These are phyloP conservation scores for Vannuccia rotundouncinata DNA, from an alignment of 2,888 invertebrate genomes.

Conservation along the genomic window DNA sequence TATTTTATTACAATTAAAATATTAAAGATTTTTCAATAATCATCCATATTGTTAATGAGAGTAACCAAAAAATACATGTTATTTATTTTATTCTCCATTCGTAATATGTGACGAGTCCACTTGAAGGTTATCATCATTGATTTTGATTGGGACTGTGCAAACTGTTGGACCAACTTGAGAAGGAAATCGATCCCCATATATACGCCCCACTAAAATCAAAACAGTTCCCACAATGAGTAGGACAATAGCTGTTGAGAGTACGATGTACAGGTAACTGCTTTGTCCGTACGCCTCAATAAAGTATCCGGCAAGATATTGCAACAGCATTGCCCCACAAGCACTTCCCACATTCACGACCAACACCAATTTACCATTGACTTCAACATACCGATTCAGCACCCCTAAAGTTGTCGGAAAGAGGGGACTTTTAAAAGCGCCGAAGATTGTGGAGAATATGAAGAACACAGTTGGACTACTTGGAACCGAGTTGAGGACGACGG, in stretches of 20 bases:
- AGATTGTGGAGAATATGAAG: constrained; percentile 27
- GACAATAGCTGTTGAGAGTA: background rate
- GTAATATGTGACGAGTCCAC: no score
- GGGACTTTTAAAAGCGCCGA: constrained; percentile 33
- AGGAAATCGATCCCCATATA: background rate
- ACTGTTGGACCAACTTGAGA: background rate
- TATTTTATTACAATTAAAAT: no score
- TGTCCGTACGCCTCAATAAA: background rate
- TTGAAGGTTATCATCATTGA: no score
- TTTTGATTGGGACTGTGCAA: no score
- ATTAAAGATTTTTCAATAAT: no score
- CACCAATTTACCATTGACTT: constrained; percentile 29
- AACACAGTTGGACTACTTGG: background rate
- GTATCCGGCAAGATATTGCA: constrained; percentile 29
- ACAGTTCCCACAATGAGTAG: background rate
- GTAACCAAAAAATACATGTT: no score
- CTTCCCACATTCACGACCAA: constrained; percentile 28
- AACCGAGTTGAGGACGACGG: background rate
- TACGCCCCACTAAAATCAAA: background rate
- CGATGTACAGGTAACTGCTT: background rate
- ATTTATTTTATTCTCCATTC: no score
- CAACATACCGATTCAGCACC: constrained; percentile 28
- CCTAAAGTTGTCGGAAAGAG: constrained; percentile 32
- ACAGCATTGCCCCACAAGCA: constrained; percentile 19
- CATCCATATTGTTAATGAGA: no score